These are phyloP conservation scores for Brachypalpus laphriformis DNA, from an alignment of 2,888 invertebrate genomes.

Conservation along the genomic window DNA sequence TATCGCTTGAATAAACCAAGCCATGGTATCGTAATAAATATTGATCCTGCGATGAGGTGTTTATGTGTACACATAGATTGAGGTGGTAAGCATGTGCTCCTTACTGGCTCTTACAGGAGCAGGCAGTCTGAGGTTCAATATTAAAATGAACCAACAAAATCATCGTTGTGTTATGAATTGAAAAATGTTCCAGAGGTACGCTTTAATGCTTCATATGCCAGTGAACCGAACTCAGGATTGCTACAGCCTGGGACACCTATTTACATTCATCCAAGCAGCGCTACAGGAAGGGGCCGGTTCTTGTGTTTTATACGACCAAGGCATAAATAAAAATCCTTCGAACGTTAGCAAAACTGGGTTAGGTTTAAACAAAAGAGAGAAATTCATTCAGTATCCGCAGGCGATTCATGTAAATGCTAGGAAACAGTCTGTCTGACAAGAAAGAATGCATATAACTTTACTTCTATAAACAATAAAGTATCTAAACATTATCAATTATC, in stretches of 20 bases:
- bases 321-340: neutral
- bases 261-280: neutral
- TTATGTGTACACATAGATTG: slow-evolving; percentile 28
- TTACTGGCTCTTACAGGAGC: neutral
- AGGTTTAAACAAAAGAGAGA: neutral
- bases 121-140: slow-evolving; percentile 11
- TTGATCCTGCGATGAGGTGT: slow-evolving; percentile 58
- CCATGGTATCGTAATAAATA: slow-evolving; percentile 53
- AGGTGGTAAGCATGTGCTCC: neutral
- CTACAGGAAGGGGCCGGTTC: neutral
- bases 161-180: slow-evolving; percentile 16
- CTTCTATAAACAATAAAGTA: too few relatives aligned
- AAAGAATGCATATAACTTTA: too few relatives aligned
- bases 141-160: slow-evolving; percentile 46
- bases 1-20: slow-evolving; percentile 61
- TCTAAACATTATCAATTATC: too few relatives aligned
- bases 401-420: neutral
- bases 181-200: slow-evolving; percentile 12
- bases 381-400: neutral
- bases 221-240: neutral
- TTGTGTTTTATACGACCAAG: neutral
- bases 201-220: slow-evolving; percentile 20
- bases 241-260: neutral
- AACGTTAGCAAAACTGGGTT: neutral
- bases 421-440: neutral